Base-by-base conservation (phyloP, 1,140 invertebrate species). In the Zaprionus ornatus region DNA sequence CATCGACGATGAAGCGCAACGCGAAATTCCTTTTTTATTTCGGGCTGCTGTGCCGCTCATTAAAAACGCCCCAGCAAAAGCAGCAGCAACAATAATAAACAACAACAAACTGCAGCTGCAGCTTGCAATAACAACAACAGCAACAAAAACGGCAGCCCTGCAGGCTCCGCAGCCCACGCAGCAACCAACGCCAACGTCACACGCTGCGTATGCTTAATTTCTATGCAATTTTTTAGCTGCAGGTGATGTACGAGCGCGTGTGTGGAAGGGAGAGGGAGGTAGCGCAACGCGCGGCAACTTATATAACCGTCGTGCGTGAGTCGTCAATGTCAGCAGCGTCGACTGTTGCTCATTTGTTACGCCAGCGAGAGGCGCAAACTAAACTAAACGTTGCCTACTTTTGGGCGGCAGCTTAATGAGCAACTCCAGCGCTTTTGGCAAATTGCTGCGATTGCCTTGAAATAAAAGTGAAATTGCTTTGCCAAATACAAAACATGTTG, bases 191-290 rank as follows among this genome's bases (percentile, higher is more conserved):
- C 37, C 40, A 35, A 70, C 64, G 69, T 27, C 50, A 37, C 65
- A 87, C 64, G 69, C 74, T 80, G 83, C 83, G 84, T 87, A 88
- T 88, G 84, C 84, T 74, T 87, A 84, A 88, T 87, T 87, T 88
- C 64, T 74, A 80, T 80, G 63, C 56, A 42, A 54, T 80, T 82
- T 54, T 61, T 73, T 56, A 76, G 40, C 70, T 57, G 63, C 63
- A 57, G 21, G 64, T 56, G 66, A 50, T 35, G 50, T 21, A 52
- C 68, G 66, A 21, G 37, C 50, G 77, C 4, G 21, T 27, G 48
- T 6, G 50, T 19, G 19, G 54, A 21, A 27, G 52, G 45, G 55
- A n/a, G 40, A 3, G n/a, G 1, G n/a, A 17, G 15, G 25, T 42
- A 27, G n/a, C n/a, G n/a, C n/a, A n/a, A n/a, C n/a, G n/a, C n/a